Evolutionary conservation across 2,797 vertebrate species (phyloP).

Genomic region (Hoplostethus mediterraneus): DNA sequence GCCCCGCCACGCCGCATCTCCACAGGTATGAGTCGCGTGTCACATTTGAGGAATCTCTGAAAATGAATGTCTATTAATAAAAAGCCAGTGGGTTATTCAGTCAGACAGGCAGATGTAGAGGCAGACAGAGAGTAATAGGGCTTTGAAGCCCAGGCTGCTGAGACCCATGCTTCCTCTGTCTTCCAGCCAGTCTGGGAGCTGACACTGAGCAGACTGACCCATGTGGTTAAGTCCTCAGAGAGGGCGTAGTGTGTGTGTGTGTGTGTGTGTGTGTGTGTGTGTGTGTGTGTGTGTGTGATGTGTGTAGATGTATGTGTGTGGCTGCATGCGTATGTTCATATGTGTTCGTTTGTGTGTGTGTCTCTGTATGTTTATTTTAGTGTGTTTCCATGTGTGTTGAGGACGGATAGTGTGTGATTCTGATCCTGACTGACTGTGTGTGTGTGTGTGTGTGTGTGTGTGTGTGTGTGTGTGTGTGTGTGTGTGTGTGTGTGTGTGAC

Average conservation of each 20-base stretch:
- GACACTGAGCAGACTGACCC: constrained; percentile 77
- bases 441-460: constrained; percentile 10
- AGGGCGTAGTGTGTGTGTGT: neutral
- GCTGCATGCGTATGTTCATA: neutral
- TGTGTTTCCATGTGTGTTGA: no score
- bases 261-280: constrained; percentile 14
- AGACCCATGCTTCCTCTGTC: constrained; percentile 80
- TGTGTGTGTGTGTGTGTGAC: constrained; percentile 19
- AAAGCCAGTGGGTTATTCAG: constrained; percentile 36
- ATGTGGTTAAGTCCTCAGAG: constrained; percentile 70
- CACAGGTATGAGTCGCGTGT: constrained; percentile 73
- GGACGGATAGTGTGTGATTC: no score
- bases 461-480: constrained; percentile 7
- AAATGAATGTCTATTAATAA: constrained; percentile 85
- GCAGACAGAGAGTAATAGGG: constrained; percentile 47
- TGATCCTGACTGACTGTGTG: neutral
- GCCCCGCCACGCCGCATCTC: neutral
- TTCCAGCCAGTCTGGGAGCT: constrained; percentile 47
- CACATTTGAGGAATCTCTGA: constrained; percentile 85
- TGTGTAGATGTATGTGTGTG: constrained; percentile 20
- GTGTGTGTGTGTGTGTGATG: constrained; percentile 8
- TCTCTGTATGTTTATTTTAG: no score
- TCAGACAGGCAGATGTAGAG: constrained; percentile 28
- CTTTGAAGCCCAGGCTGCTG: constrained; percentile 69
- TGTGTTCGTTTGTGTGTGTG: no score